These are phyloP conservation scores for Alsophila aescularia DNA, from an alignment of 2,888 invertebrate genomes.

Conservation along the genomic window DNA sequence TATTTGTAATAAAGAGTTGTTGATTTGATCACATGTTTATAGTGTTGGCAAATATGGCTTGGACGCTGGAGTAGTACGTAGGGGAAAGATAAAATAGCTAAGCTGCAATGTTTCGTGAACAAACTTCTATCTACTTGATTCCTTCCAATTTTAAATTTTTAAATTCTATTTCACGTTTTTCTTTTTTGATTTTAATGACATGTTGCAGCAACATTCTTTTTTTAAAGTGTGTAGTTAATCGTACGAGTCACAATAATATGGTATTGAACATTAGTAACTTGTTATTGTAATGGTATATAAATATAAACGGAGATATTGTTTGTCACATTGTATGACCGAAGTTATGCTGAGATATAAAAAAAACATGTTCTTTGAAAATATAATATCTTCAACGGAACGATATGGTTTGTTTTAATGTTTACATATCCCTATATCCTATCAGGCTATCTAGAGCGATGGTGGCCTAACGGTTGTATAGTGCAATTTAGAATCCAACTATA, in stretches of 20 bases:
- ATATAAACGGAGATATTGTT: conserved; percentile 75
- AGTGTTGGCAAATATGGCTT: conserved; percentile 61
- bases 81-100: conserved; percentile 63
- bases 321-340: conserved; percentile 79
- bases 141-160: conserved; percentile 46
- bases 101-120: conserved; percentile 57
- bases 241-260: conserved; percentile 80
- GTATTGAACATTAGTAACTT: conserved; percentile 79
- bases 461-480: too few species aligned
- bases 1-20: conserved; percentile 42
- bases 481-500: too few species aligned
- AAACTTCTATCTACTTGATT: conserved; percentile 35
- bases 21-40: conserved; percentile 61
- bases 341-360: conserved; percentile 75
- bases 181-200: conserved; percentile 43
- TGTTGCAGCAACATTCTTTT: conserved; percentile 67
- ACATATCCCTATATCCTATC: background rate
- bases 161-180: conserved; percentile 35
- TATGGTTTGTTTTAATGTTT: conserved; percentile 57
- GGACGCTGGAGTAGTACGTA: conserved; percentile 47
- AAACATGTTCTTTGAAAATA: conserved; percentile 84
- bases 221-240: conserved; percentile 73
- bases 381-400: conserved; percentile 80
- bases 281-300: conserved; percentile 73
- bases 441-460: too few species aligned